Conservation (phyloP, 2,888 invertebrate genomes). For the Nycteola revayana region DNA sequence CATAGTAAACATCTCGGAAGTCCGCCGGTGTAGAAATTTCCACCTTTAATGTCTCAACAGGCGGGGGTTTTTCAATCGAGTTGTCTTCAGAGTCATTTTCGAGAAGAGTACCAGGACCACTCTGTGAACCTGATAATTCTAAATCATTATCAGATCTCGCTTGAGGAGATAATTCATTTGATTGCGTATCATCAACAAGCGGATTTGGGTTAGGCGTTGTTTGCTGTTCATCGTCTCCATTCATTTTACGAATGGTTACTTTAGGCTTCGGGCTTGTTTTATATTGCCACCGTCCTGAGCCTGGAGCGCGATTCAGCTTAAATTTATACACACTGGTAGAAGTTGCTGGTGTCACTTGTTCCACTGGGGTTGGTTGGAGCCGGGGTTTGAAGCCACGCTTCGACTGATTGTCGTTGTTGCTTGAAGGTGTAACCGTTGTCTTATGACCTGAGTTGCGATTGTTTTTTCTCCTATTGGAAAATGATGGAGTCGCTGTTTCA, state of each 20-base stretch:
- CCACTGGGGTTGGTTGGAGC: conserved; percentile 79
- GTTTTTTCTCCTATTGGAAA: conserved; percentile 78
- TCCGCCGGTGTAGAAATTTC: conserved; percentile 94
- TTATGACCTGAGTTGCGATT: conserved; percentile 70
- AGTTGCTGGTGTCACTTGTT: conserved; percentile 70
- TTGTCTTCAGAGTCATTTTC: conserved; percentile 85
- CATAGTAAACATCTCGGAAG: conserved; percentile 92
- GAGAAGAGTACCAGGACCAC: conserved; percentile 82
- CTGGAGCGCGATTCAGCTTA: conserved; percentile 90
- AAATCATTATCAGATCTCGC: conserved; percentile 84
- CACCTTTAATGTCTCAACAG: conserved; percentile 91
- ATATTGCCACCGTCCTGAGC: conserved; percentile 94
- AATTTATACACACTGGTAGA: conserved; percentile 89
- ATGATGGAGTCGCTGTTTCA: conserved; percentile 76
- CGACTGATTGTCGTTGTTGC: conserved; percentile 64
- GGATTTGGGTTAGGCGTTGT: conserved; percentile 71
- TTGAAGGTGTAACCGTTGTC: conserved; percentile 63
- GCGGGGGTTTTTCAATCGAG: conserved; percentile 83
- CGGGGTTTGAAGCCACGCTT: conserved; percentile 88
- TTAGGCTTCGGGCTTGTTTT: conserved; percentile 94
- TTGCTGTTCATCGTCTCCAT: conserved; percentile 77
- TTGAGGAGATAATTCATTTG: conserved; percentile 80
- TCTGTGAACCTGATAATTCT: conserved; percentile 87
- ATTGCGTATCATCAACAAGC: conserved; percentile 65
- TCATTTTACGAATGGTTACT: conserved; percentile 88